Evolutionary conservation across 2,113 vertebrate genomes (phyloP), one percentile per base, ranked within the genome.

Genomic region (Capricornis sumatraensis): DNA sequence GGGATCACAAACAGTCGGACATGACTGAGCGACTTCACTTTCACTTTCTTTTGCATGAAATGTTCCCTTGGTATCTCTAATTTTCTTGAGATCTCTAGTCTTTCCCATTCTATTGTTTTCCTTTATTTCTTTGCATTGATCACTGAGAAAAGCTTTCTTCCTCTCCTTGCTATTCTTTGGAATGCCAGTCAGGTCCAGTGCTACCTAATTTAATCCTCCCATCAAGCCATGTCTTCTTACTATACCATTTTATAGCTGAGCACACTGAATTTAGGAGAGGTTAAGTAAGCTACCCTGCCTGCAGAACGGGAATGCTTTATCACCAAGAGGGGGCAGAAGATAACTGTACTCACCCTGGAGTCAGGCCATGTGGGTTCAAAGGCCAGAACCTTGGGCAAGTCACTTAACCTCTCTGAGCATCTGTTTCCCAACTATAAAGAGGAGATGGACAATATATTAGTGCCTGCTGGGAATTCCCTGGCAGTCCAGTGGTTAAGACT

Each of bases 191-290:
- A 17, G 71, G 36, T 8, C 55, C 45, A 17, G 64, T 1, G 15
- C 11, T 27, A 10, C 15, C 40, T 64, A 40, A 33, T 7, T 16
- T 23, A 91, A 52, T 6, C 62, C 67, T 67, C 78, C 27, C 11
- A 14, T 14, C 10, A 36, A 82, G 13, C 40, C 16, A 0, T 0
- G 2, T 3, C 19, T 30, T 58, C 58, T 83, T 21, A 6, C 25
- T 45, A 33, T 14, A 9, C 53, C 92, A 43, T 93, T 93, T 67
- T 55, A 7, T 25, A 47, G 52, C 36, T 7, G n/a, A 67, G 53
- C 76, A 74, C 60, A 47, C 52, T 11, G 60, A 78, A 62, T 4
- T 47, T 11, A 1, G 10, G 19, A n/a, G 94, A 47, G n/a, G 10
- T 7, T 5, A 19, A 40, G 55, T 25, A 4, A 23, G 40, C 82